These are phyloP conservation scores for Cheirogaleus major DNA, from an alignment of 2,797 vertebrate species.

Conservation along the genomic window DNA sequence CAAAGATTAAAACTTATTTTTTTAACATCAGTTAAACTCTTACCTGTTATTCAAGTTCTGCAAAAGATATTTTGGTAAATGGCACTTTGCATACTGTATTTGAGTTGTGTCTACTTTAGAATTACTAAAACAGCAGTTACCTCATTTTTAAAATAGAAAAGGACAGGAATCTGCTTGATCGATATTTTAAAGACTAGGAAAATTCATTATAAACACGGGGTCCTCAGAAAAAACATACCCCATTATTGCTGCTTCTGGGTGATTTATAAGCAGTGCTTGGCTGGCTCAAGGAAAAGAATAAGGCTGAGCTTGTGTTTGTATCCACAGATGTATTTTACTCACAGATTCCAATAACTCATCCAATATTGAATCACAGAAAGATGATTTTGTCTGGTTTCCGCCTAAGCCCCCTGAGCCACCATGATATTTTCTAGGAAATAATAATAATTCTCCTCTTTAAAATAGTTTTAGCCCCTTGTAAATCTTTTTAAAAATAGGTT, in stretches of 20 bases:
- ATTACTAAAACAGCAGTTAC: conserved; percentile 12
- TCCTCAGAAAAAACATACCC: conserved; percentile 43
- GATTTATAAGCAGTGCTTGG: conserved; percentile 54
- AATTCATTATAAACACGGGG: conserved; percentile 46
- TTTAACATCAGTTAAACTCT: not conserved
- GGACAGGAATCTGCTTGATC: not conserved
- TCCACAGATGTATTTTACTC: conserved; percentile 56
- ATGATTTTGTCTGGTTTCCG: conserved; percentile 54
- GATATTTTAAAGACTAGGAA: conserved; percentile 53
- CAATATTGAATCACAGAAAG: conserved; percentile 56
- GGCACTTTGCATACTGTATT: not conserved
- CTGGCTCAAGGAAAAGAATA: conserved; percentile 37
- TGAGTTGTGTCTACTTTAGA: not conserved
- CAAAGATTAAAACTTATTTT: not conserved
- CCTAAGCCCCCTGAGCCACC: not conserved
- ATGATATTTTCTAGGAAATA: conserved; percentile 52
- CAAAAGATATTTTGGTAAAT: not conserved
- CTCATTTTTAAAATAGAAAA: conserved; percentile 53
- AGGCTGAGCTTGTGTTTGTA: conserved; percentile 48
- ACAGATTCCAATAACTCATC: conserved; percentile 57
- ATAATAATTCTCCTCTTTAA: conserved; percentile 15
- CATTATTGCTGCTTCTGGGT: conserved; percentile 41
- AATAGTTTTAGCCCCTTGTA: not conserved
- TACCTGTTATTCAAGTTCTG: not conserved
- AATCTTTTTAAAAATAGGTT: not conserved